Evolutionary conservation across 2,797 vertebrate species (phyloP).

Genomic region (Ataeniobius toweri): DNA sequence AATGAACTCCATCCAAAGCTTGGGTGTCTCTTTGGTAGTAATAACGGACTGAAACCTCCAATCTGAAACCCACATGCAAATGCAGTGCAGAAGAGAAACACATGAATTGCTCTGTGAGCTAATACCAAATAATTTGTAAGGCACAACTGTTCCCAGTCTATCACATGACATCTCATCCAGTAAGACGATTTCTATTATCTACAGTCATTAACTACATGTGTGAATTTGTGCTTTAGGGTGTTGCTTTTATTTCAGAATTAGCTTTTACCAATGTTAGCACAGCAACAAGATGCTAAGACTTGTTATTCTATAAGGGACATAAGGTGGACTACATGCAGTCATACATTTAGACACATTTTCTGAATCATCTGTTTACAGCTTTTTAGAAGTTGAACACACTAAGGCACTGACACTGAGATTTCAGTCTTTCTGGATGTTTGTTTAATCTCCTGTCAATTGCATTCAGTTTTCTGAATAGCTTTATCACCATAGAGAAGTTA

Average conservation of each 20-base stretch:
- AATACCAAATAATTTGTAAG: background rate
- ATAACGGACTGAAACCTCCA: conserved; percentile 76
- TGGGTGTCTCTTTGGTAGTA: conserved; percentile 86
- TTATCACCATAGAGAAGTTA: background rate
- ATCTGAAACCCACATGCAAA: conserved; percentile 69
- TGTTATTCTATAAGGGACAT: conserved; percentile 27
- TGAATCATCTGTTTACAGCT: conserved; percentile 27
- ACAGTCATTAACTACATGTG: background rate
- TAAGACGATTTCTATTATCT: conserved; percentile 6
- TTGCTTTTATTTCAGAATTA: conserved; percentile 20
- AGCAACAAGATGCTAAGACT: conserved; percentile 8
- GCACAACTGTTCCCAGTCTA: conserved; percentile 4
- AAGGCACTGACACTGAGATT: conserved; percentile 25
- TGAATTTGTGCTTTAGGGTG: background rate
- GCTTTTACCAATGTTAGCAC: conserved; percentile 12
- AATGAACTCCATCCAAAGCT: conserved; percentile 94
- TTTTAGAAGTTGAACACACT: conserved; percentile 46
- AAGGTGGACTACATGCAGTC: conserved; percentile 10
- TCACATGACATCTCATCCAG: conserved; percentile 18
- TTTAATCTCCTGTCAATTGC: conserved; percentile 13
- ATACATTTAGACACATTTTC: conserved; percentile 12
- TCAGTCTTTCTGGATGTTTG: conserved; percentile 23
- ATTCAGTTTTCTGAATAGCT: background rate
- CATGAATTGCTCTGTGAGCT: conserved; percentile 39
- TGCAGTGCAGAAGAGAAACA: conserved; percentile 13